phyloP scores from a whole-genome alignment of 2,888 invertebrate species.

The Lobophora halterata region DNA sequence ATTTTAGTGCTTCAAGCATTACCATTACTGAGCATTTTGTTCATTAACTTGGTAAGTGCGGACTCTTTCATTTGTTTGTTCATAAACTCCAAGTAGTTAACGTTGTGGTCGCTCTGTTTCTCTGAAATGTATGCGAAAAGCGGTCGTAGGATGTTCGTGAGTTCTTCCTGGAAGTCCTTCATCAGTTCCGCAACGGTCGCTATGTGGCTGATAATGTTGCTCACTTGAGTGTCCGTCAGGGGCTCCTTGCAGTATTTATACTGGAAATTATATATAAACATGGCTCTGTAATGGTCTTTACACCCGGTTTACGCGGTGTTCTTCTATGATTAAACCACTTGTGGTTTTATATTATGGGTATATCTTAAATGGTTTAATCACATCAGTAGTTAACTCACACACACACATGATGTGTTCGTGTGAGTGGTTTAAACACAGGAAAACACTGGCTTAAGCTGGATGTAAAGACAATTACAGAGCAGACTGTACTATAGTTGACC shows the following conservation, averaged over 20 bases:
- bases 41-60: conserved; percentile 15
- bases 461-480: too few relatives aligned
- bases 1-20: conserved; percentile 11
- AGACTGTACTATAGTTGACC: too few relatives aligned
- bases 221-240: conserved; percentile 47
- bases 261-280: too few relatives aligned
- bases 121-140: conserved; percentile 56
- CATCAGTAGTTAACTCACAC: too few relatives aligned
- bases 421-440: too few relatives aligned
- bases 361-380: too few relatives aligned
- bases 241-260: conserved; percentile 59
- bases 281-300: too few relatives aligned
- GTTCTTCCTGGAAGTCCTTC: conserved; percentile 44
- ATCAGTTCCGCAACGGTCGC: conserved; percentile 40
- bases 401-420: too few relatives aligned
- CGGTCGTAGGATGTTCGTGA: conserved; percentile 47
- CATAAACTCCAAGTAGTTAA: conserved; percentile 35
- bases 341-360: too few relatives aligned
- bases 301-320: too few relatives aligned
- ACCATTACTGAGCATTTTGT: conserved; percentile 30
- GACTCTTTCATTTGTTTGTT: conserved; percentile 15
- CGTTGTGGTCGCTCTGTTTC: conserved; percentile 41
- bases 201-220: conserved; percentile 43
- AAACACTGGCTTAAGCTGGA: too few relatives aligned
- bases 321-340: too few relatives aligned